Conservation (phyloP, 2,888 invertebrate species). For the Dioctria linearis region DNA sequence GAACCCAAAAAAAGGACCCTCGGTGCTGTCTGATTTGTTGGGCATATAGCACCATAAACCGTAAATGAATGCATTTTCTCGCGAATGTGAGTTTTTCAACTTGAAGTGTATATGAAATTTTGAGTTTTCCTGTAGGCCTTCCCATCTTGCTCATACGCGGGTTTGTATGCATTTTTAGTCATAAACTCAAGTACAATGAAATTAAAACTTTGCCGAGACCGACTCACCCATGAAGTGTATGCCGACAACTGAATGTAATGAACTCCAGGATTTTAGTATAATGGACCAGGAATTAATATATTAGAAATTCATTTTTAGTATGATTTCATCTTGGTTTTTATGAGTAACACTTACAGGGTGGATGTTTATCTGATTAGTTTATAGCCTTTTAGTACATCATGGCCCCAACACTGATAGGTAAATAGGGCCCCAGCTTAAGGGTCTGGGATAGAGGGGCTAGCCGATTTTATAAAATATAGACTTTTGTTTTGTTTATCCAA, state of each 20-base stretch:
- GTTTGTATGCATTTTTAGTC: slow-evolving; percentile 48
- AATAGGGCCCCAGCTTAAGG: too few species aligned
- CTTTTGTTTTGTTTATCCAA: too few species aligned
- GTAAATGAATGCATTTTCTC: slow-evolving; percentile 54
- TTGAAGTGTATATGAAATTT: slow-evolving; percentile 59
- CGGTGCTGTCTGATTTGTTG: slow-evolving; percentile 55
- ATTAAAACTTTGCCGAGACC: slow-evolving; percentile 59
- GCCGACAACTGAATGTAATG: slow-evolving; percentile 35
- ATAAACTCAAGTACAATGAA: slow-evolving; percentile 59
- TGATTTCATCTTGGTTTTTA: too few species aligned
- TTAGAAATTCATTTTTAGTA: background rate
- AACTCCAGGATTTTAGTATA: slow-evolving; percentile 35
- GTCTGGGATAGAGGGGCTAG: too few species aligned
- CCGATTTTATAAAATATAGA: too few species aligned
- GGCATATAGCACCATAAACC: slow-evolving; percentile 51
- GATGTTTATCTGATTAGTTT: too few species aligned
- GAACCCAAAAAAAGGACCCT: slow-evolving; percentile 63
- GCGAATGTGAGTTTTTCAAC: slow-evolving; percentile 51
- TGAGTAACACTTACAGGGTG: too few species aligned
- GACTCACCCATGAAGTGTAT: slow-evolving; percentile 28
- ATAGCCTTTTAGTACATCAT: too few species aligned
- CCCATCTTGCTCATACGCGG: background rate
- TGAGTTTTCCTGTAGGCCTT: slow-evolving; percentile 22
- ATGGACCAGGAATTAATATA: slow-evolving; percentile 23
- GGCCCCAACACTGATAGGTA: too few species aligned